Evolutionary conservation across 1,140 invertebrate species (phyloP), one percentile per base, ranked within the genome.

Genomic region (Chlorops oryzae): DNA sequence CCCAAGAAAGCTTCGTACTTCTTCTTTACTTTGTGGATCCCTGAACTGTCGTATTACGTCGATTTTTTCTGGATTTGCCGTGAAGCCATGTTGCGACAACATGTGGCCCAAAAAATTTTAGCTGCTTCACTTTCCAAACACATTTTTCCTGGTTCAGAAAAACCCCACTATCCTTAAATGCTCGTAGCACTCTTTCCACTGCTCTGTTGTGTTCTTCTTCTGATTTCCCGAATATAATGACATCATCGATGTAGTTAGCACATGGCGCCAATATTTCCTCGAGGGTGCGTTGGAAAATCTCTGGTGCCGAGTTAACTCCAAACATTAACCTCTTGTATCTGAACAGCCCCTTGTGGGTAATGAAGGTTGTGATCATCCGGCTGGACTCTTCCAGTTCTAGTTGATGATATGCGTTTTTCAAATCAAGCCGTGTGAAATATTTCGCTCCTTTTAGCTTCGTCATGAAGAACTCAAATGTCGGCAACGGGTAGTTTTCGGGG

Each of bases 1-100:
- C 52, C 20, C 67, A 20, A 70, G 39, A 50, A 70, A 68, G 43
- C 63, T 63, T 17, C 17, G 37, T 6, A 67, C 22, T 55, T 67
- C 62, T 47, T 64, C 58, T 5, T 49, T 44, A 12, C 25, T 54
- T 12, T 7, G 45, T 28, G 63, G 61, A 15, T 32, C 20, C 32
- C 55, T 15, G 47, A 61, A 60, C 10, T 42, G 28, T 23, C 51
- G 27, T 34, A 61, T 56, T 12, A 23, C 22, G 43, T 55, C 24
- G 20, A 63, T 35, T 32, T 32, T 32, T 32, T 13, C 27, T 9
- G 27, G 27, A n/a, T 7, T 32, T 13, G 7, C 7, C 27, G 7
- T 32, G 7, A 32, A n/a, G n/a, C n/a, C n/a, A n/a, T n/a, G n/a
- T n/a, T n/a, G n/a, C n/a, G n/a, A n/a, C n/a, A n/a, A n/a, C n/a